Base-by-base conservation (phyloP, 1,140 invertebrate species). In the Nasonia giraulti region DNA sequence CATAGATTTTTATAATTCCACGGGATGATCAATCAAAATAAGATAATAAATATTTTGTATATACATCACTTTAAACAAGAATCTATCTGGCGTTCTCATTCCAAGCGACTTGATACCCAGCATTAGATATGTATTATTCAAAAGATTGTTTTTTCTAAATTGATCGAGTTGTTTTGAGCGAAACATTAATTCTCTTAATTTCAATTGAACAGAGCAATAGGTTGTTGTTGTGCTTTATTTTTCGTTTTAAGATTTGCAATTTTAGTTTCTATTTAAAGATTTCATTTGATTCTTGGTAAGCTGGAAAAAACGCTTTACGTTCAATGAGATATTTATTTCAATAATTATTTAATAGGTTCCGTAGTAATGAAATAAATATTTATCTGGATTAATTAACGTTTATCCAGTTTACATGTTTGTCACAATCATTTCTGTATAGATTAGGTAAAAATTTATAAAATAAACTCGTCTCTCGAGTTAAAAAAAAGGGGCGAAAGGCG, bases 21-120 rank as follows among this genome's bases (percentile, higher is more conserved):
- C 47, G 79, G 80, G 84, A 40, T 80, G 44, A 81, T 77, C 73
- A 85, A 82, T 86, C 75, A 83, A 82, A 86, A 79, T 68, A 75
- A 85, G 55, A 82, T 71, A 84, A 92, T 92, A 93, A 93, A 93
- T 92, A 92, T 93, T 93, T 93, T 93, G 89, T 92, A 91, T 89
- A 90, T 89, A 87, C 82, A 86, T 89, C 88, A 91, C 89, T 91
- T 90, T 90, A 87, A 88, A 88, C 89, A 91, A 89, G 83, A 80
- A 82, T 74, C 55, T 90, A 90, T 83, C 87, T 88, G 88, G 90
- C 88, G 90, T 91, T 91, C 83, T 93, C 90, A 91, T 91, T 91
- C 87, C 87, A 88, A 89, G 14, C 50, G n/a, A 71, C 37, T 82
- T 33, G 55, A 85, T 17, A 82, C 84, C 83, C 68, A 85, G 69